Base-by-base conservation (phyloP, 2,888 invertebrate genomes). In the Archips xylosteana region DNA sequence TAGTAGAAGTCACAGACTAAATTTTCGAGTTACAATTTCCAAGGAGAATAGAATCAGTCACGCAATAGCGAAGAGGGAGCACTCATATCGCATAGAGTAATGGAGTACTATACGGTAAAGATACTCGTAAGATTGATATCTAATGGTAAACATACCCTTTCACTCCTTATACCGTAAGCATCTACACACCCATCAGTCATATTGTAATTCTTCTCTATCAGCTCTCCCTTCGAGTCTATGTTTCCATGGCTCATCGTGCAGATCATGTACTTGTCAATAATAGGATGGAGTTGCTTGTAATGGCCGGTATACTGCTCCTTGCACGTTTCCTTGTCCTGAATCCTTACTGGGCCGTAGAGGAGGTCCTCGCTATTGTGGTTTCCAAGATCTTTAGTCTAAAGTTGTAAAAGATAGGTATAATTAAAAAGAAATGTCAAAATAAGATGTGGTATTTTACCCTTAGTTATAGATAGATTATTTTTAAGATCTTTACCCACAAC, bases 231-330 rank as follows among this genome's bases (percentile, higher is more conserved):
- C 0, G 78, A 78, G 70, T 85, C 69, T 6, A 85, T 70, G 3
- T 80, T 80, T 0, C 86, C 84, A 2, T 64, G 51, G 0, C 74
- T 77, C 9, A 78, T 47, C 1, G 86, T 80, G 49, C 88, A 88
- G 42, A 88, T 81, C 88, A 88, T 88, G 36, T 84, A 85, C 1
- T 76, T 78, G 0, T 84, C 79, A 42, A 88, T 88, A 0, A 81
- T 75, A 0, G 9, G 10, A 5, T 34, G 75, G 70, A 87, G 75
- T 8, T 78, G 76, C 2, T 8, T 1, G 3, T 78, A 75, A 3
- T n/a, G 49, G 0, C 77, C 65, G 0, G 23, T 39, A 63, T 83
- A 87, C 39, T 73, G 74, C 4, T 76, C 36, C 34, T 80, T 81
- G 67, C 88, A 88, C 10, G 72, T 62, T 0, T 75, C 51, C 72